Conservation (phyloP, 1,140 invertebrate species). For the Mesaphorura yosii region DNA sequence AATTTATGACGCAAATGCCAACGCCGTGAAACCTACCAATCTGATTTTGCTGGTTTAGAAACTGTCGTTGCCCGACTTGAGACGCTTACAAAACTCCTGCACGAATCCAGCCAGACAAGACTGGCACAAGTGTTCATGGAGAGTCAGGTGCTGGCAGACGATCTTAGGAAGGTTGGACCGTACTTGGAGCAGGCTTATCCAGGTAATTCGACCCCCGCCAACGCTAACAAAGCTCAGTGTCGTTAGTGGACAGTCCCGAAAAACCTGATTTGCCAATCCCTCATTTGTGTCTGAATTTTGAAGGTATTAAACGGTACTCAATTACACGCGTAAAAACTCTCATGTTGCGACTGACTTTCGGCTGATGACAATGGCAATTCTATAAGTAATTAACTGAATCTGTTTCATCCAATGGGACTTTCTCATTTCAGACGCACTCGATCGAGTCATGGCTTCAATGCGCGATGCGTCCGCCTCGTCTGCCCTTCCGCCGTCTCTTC, state of each 20-base stretch:
- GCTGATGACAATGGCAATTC: too few relatives aligned
- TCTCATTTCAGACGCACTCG: constrained; percentile 22
- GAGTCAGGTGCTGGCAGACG: constrained; percentile 27
- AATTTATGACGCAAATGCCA: too few relatives aligned
- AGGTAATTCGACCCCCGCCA: too few relatives aligned
- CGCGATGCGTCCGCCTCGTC: constrained; percentile 27
- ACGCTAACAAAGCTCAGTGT: too few relatives aligned
- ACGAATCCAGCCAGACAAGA: constrained; percentile 25
- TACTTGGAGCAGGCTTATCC: constrained; percentile 26
- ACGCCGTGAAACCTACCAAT: constrained; percentile 5
- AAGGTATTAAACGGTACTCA: too few relatives aligned
- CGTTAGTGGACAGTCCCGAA: too few relatives aligned
- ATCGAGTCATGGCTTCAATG: constrained; percentile 29
- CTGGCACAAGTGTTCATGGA: constrained; percentile 12
- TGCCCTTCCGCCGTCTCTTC: constrained; percentile 9
- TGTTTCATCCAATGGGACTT: too few relatives aligned
- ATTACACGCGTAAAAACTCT: too few relatives aligned
- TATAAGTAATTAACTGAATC: too few relatives aligned
- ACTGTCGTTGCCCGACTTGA: constrained; percentile 28
- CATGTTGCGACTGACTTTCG: too few relatives aligned
- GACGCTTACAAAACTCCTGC: constrained; percentile 23
- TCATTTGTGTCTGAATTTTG: too few relatives aligned
- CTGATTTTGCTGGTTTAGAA: constrained; percentile 14
- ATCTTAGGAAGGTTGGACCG: constrained; percentile 23
- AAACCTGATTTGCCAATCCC: too few relatives aligned